Evolutionary conservation across 2,113 vertebrate species (phyloP).

Genomic region (Cynopterus brachyotis): DNA sequence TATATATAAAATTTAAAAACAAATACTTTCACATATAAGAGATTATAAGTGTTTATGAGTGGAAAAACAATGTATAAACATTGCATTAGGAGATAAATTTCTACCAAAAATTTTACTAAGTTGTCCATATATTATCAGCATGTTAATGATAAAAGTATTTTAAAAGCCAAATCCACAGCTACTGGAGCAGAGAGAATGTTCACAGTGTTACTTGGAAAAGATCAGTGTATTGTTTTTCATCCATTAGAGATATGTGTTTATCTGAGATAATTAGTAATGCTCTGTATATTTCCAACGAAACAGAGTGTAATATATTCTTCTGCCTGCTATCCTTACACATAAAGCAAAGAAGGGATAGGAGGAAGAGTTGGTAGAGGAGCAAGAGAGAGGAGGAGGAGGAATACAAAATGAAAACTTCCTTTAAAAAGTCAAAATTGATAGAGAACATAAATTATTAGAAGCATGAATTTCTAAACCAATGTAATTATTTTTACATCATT

Average conservation of each 20-base stretch:
- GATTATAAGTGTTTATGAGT: neutral
- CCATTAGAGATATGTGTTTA: neutral
- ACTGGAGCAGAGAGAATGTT: neutral
- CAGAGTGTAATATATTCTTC: neutral
- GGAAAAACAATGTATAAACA: neutral
- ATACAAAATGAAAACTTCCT: neutral
- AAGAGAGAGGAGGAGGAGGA: neutral
- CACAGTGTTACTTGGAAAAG: neutral
- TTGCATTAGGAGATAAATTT: neutral
- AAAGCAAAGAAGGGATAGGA: neutral
- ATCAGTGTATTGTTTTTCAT: neutral
- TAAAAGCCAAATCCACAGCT: neutral
- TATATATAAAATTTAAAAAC: neutral
- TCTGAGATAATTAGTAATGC: neutral
- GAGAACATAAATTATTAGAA: neutral
- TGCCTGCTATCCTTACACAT: neutral
- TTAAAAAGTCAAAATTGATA: neutral
- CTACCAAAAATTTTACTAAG: neutral
- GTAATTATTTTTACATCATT: neutral
- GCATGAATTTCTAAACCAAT: neutral
- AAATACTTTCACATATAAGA: neutral
- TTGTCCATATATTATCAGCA: neutral
- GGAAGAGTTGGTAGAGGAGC: neutral
- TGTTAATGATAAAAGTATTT: neutral
- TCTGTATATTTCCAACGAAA: neutral